phyloP scores from a whole-genome alignment of 1,140 invertebrate species.

The Dryas iulia region DNA sequence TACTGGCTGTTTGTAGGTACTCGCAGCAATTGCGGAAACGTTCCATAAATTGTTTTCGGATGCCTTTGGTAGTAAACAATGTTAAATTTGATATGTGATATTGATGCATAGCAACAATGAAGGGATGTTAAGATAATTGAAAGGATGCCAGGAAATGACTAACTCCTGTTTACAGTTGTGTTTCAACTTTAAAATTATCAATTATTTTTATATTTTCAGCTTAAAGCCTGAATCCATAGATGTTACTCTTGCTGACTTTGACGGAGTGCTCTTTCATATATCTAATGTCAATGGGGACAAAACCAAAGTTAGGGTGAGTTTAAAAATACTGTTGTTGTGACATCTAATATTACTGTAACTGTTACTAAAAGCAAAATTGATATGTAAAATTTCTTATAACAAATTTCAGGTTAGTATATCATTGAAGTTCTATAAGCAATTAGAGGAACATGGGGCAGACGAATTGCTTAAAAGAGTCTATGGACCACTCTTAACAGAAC shows the following conservation, averaged over 20 bases:
- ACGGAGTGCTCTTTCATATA: conserved; percentile 99
- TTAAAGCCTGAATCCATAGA: conserved; percentile 97
- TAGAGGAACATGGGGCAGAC: conserved; percentile 98
- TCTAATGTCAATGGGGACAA: conserved; percentile 98
- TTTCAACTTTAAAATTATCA: conserved; percentile 80
- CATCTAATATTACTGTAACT: neutral
- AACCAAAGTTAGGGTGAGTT: conserved; percentile 96
- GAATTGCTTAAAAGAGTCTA: conserved; percentile 97
- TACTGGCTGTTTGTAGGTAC: conserved; percentile 59
- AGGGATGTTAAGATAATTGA: conserved; percentile 29
- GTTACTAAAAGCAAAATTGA: neutral
- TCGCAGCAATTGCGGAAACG: conserved; percentile 59
- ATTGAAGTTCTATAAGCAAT: conserved; percentile 98
- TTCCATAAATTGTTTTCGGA: conserved; percentile 67
- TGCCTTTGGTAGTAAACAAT: conserved; percentile 65
- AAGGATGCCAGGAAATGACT: conserved; percentile 41
- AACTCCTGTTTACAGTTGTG: conserved; percentile 37
- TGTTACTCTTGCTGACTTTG: conserved; percentile 97
- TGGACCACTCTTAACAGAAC: conserved; percentile 87
- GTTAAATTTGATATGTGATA: conserved; percentile 40
- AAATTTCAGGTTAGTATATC: conserved; percentile 95
- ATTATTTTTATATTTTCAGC: conserved; percentile 82
- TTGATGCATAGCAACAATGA: conserved; percentile 16
- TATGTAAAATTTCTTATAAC: neutral
- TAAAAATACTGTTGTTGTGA: neutral